Evolutionary conservation across 2,888 invertebrate genomes (phyloP).

Genomic region (Acanthosepion lycidas): DNA sequence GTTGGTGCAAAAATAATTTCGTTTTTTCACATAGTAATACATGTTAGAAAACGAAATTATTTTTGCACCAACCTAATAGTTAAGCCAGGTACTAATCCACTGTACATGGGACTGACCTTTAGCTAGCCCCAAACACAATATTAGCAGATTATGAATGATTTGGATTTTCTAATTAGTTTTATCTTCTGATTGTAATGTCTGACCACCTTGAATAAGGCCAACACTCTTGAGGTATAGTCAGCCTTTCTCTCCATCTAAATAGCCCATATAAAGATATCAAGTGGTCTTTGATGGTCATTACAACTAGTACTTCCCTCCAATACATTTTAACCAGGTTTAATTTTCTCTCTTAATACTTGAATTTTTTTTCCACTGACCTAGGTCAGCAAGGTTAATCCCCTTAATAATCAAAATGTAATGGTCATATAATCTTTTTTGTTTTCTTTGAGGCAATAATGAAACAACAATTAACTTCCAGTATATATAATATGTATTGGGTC

Average conservation of each 20-base stretch:
- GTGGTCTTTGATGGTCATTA: background rate
- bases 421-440: background rate
- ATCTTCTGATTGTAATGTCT: background rate
- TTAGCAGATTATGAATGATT: background rate
- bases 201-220: slow-evolving; percentile 14
- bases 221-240: slow-evolving; percentile 1
- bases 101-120: background rate
- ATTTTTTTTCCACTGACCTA: background rate
- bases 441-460: background rate
- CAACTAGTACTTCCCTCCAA: background rate
- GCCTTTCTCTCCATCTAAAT: background rate
- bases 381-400: background rate
- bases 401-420: background rate
- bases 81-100: background rate
- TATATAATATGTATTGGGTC: background rate
- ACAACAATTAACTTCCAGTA: background rate
- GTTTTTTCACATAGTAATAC: too few species aligned
- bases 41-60: too few species aligned
- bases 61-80: too few species aligned
- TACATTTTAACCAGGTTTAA: background rate
- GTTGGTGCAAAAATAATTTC: too few species aligned
- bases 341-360: background rate
- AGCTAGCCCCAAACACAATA: background rate
- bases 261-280: background rate
- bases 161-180: background rate